These are phyloP conservation scores for Otis tarda DNA, from an alignment of 2,113 vertebrate genomes.

Conservation along the genomic window DNA sequence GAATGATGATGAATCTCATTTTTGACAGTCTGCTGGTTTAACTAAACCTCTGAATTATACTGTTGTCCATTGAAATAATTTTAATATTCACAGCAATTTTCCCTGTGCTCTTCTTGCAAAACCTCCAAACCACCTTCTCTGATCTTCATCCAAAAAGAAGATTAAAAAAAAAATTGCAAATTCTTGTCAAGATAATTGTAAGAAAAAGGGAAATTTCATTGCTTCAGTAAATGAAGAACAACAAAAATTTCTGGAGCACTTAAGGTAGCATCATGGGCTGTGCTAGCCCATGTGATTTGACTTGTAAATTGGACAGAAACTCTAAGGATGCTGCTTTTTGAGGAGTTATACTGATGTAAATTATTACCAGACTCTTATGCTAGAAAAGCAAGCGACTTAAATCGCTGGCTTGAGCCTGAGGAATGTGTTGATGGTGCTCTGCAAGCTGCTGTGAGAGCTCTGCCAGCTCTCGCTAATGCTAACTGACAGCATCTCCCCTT, in stretches of 20 bases:
- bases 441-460: slow-evolving; percentile 41
- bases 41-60: slow-evolving; percentile 54
- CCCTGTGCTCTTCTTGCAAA: slow-evolving; percentile 16
- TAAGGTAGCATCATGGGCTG: slow-evolving; percentile 15
- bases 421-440: slow-evolving; percentile 32
- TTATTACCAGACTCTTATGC: slow-evolving; percentile 37
- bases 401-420: slow-evolving; percentile 30
- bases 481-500: slow-evolving; percentile 53
- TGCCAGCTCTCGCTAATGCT: slow-evolving; percentile 52
- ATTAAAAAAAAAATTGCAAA: slow-evolving; percentile 15
- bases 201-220: background rate
- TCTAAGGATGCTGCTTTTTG: slow-evolving; percentile 18
- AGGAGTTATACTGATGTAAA: slow-evolving; percentile 42
- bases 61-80: slow-evolving; percentile 37
- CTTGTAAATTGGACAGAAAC: slow-evolving; percentile 53
- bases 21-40: slow-evolving; percentile 55
- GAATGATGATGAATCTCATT: slow-evolving; percentile 51
- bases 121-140: slow-evolving; percentile 18
- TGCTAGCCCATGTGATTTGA: slow-evolving; percentile 29
- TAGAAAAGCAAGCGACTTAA: slow-evolving; percentile 17
- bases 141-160: slow-evolving; percentile 41
- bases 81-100: slow-evolving; percentile 48
- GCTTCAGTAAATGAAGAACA: slow-evolving; percentile 15
- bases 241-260: slow-evolving; percentile 1
- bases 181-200: slow-evolving; percentile 28